Evolutionary conservation across 2,888 invertebrate genomes (phyloP).

Genomic region (Ophion obscuratus): DNA sequence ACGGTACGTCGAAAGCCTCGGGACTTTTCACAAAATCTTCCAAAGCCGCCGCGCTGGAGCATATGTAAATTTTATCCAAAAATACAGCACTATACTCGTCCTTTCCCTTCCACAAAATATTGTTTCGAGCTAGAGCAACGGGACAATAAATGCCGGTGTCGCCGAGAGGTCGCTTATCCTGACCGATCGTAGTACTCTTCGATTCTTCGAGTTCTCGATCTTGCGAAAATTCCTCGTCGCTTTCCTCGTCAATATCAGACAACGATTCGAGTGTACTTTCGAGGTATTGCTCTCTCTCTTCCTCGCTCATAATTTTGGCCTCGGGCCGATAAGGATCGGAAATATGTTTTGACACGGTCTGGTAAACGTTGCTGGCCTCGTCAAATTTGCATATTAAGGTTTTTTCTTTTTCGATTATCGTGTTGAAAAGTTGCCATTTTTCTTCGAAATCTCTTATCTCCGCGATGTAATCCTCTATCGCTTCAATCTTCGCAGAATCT

Average conservation of each 20-base stretch:
- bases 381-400: conserved; percentile 73
- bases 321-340: conserved; percentile 81
- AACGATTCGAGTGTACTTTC: conserved; percentile 83
- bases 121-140: conserved; percentile 85
- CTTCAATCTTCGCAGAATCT: conserved; percentile 43
- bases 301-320: conserved; percentile 84
- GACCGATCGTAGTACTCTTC: conserved; percentile 73
- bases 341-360: conserved; percentile 77
- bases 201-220: conserved; percentile 71
- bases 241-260: conserved; percentile 82
- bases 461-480: conserved; percentile 55
- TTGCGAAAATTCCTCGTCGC: conserved; percentile 45
- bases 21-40: conserved; percentile 85
- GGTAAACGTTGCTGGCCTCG: conserved; percentile 74
- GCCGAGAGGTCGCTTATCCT: conserved; percentile 84
- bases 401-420: conserved; percentile 72
- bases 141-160: conserved; percentile 88
- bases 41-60: conserved; percentile 85
- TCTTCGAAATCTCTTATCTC: conserved; percentile 58
- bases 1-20: conserved; percentile 83
- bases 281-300: conserved; percentile 72
- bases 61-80: conserved; percentile 85
- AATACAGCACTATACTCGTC: conserved; percentile 85
- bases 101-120: conserved; percentile 87
- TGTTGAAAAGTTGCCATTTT: conserved; percentile 70